Base-by-base conservation (phyloP, 1,140 invertebrate species). In the Marisa cornuarietis region DNA sequence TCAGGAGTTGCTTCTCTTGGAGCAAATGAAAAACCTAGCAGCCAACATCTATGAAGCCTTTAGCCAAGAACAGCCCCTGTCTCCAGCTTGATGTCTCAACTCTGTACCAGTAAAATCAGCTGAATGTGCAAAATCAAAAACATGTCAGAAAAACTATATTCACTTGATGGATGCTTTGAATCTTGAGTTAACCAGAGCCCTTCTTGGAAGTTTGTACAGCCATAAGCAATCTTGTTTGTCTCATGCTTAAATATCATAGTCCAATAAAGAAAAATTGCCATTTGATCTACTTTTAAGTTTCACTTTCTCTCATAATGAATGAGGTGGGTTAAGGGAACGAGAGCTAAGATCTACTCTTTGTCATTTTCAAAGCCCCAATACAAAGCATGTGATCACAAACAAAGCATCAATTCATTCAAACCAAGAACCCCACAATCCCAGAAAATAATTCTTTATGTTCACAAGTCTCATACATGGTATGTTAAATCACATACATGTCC, bases 1-100 rank as follows among this genome's bases (percentile, higher is more conserved):
- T 62, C 84, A 90, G 89, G 89, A 90, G 71, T 76, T 90, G 72
- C 92, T 96, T 75, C 90, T 94, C 42, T 94, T 95, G 88, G 95
- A 97, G 74, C 95, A 95, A 89, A 90, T 96, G 42, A 96, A 96
- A 91, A 92, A 93, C 61, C 92, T 98, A 83, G 95, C 96, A 74
- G 96, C 95, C 76, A 98, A 98, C 92, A 93, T 98, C 83, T 98
- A 97, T 91, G 96, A 98, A 92, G 94, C 95, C 80, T 97, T 97
- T 81, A 90, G 89, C 85, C 86, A 91, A 31, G 78, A 83, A 54
- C 54, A 42, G n/a, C 62, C 26, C 2, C 13, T 61, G 26, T 42
- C 14, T 77, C 62, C 49, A 16, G 76, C 65, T 51, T 77, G 61
- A 74, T 16, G 20, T n/a, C 13, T 68, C 31, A 13, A 18, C 31